Evolutionary conservation across 2,797 vertebrate genomes (phyloP), one percentile per base, ranked within the genome.

Genomic region (Anolis apletophallus): DNA sequence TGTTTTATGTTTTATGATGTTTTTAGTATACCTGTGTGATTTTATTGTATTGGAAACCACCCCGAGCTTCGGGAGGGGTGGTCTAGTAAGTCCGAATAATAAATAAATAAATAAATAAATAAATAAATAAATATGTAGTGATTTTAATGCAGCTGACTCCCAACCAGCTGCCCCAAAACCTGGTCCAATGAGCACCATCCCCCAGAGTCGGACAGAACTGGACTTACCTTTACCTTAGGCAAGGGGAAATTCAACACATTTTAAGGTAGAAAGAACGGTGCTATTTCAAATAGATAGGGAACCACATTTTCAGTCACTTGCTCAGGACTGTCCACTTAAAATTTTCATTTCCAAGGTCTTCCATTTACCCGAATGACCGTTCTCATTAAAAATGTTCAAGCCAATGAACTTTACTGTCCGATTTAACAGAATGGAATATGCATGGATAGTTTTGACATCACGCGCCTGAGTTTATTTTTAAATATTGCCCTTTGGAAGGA

Each of bases 371-470:
- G 86, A 76, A 93, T 87, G 46, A 80, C 34, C 57, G 0, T 91
- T 93, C 92, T 95, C 86, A 94, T 95, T 94, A 94, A 95, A 95
- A 92, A 11, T 85, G 92, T 95, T 95, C 92, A 94, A 94, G 76
- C 61, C 85, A 88, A 91, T 95, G 93, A 96, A 93, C 86, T 93
- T 94, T 91, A 91, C 69, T 91, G 50, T 89, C 78, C 94, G 82
- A 90, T 92, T 93, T 89, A 94, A 92, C n/a, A 92, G 92, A 91
- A 89, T 57, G 69, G 40, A 86, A 10, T 23, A 80, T 92, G 86
- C 88, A 81, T 90, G 83, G 34, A 68, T 88, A 88, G 36, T 79
- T 91, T 92, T 74, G 87, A 89, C 2, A 57, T 88, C 91, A 87
- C 88, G 85, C 85, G 73, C n/a, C 85, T 91, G 89, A 32, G 67